Evolutionary conservation across 2,888 invertebrate genomes (phyloP).

Genomic region (Ophraella communa): DNA sequence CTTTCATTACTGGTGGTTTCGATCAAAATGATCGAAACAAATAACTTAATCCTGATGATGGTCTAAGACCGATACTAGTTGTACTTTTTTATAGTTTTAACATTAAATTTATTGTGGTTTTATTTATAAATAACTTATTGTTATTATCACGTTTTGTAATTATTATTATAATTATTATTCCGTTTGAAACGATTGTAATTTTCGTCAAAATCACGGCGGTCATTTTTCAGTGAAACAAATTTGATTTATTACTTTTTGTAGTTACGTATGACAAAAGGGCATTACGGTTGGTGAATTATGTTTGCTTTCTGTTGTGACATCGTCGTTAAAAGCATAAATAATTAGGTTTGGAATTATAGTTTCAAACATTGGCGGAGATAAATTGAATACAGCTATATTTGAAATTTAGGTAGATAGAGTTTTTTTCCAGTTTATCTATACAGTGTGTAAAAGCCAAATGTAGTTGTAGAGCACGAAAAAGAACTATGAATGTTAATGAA

Average conservation of each 20-base stretch:
- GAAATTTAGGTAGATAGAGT: too few relatives aligned
- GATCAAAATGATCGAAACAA: too few relatives aligned
- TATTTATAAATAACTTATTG: background rate
- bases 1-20: too few relatives aligned
- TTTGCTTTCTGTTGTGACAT: background rate
- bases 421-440: too few relatives aligned
- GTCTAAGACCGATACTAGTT: too few relatives aligned
- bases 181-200: background rate
- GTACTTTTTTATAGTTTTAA: too few relatives aligned
- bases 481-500: too few relatives aligned
- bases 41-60: too few relatives aligned
- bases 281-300: background rate
- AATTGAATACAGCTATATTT: background rate
- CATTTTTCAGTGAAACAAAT: background rate
- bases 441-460: too few relatives aligned
- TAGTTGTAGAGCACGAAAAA: too few relatives aligned
- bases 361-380: background rate
- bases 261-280: slow-evolving; percentile 3
- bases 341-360: background rate
- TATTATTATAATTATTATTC: background rate
- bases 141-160: background rate
- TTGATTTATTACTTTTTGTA: slow-evolving; percentile 5
- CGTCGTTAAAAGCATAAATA: slow-evolving; percentile 6
- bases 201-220: background rate
- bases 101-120: too few relatives aligned